Percentiles rank a stretch among this genome's conserved stretches.
Conservation (phyloP, 2,888 invertebrate genomes). For the Smittia aterrima region DNA sequence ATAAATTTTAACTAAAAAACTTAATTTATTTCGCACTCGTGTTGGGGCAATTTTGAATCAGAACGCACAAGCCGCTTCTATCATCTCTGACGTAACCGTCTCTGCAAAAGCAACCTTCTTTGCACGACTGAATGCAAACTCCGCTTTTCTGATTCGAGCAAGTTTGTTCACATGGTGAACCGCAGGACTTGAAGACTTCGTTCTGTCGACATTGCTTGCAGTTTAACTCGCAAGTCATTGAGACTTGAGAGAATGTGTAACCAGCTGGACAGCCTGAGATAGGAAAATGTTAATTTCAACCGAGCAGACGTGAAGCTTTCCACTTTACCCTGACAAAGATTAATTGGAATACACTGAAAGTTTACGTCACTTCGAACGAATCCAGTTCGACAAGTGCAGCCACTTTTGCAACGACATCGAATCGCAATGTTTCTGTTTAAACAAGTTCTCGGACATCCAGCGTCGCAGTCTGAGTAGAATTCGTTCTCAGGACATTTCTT, state of each 20-base stretch:
- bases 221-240: not conserved
- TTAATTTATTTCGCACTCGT: not conserved
- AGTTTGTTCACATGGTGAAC: constrained; percentile 14
- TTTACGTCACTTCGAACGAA: not conserved
- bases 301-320: not conserved
- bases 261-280: not conserved
- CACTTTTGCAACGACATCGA: not conserved
- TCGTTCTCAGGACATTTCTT: not conserved
- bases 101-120: not conserved
- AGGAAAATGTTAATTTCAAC: not conserved
- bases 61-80: not conserved
- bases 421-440: constrained; percentile 11
- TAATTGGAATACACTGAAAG: not conserved
- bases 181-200: not conserved
- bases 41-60: not conserved
- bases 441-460: constrained; percentile 20
- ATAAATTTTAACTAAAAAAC: not conserved
- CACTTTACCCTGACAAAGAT: not conserved
- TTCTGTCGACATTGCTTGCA: not conserved
- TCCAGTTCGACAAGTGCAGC: not conserved
- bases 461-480: not conserved
- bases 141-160: not conserved
- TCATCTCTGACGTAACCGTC: not conserved
- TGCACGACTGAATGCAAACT: not conserved
- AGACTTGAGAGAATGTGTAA: not conserved